These are phyloP conservation scores for Aphidius ervi DNA, from an alignment of 1,140 invertebrate species.

Conservation along the genomic window DNA sequence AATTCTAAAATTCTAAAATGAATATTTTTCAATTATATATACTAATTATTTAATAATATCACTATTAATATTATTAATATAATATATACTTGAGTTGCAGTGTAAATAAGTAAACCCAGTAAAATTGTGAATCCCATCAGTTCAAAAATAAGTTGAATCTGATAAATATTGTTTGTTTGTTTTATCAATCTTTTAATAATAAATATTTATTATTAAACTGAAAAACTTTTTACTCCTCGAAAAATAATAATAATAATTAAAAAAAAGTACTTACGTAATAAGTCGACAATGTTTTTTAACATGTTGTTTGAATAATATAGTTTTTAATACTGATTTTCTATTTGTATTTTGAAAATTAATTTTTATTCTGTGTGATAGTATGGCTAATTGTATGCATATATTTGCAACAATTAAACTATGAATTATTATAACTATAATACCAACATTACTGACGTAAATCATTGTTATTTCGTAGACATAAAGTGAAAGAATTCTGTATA, in stretches of 20 bases:
- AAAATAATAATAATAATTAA: no score
- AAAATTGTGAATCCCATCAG: background rate
- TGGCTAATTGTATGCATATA: constrained; percentile 1
- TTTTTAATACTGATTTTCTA: background rate
- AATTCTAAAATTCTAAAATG: background rate
- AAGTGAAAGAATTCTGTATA: background rate
- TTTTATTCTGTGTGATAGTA: constrained; percentile 1
- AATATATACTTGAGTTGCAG: no score
- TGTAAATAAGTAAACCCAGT: background rate
- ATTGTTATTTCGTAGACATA: constrained; percentile 2
- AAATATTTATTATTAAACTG: no score
- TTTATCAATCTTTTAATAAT: background rate
- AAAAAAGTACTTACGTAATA: background rate
- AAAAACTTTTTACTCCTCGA: no score
- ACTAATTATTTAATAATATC: no score
- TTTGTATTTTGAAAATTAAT: background rate
- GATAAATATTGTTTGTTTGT: background rate
- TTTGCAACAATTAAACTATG: background rate
- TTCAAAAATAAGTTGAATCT: background rate
- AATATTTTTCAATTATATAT: background rate
- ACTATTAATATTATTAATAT: no score
- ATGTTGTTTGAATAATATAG: no score
- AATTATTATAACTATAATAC: background rate
- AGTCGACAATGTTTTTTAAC: background rate
- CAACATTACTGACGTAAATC: background rate